Base-by-base conservation (phyloP, 1,140 invertebrate species). In the Ridgeia piscesae region DNA sequence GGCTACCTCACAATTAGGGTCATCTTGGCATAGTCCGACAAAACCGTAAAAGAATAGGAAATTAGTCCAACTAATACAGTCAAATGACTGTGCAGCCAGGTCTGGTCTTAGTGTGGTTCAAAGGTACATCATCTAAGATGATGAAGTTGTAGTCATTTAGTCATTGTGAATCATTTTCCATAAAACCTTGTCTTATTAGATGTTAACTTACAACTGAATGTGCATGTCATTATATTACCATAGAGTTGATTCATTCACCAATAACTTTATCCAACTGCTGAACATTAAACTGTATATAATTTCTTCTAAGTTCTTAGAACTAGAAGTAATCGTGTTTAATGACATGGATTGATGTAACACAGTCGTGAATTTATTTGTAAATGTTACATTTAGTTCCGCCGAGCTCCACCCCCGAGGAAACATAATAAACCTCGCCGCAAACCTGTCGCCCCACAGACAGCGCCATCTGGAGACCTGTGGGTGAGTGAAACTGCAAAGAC, bases 381-480 rank as follows among this genome's bases (percentile, higher is more conserved):
- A 34, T 35, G 6, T 34, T 90, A 35, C 33, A 33, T 90, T 90
- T 90, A 90, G 89, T 90, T 90, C n/a, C 89, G 89, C 11, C 89
- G 89, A 17, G 89, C 89, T 33, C 89, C 89, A 50, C 94, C 94
- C 48, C 94, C 94, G 58, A 94, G 94, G 91, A 94, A 94, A 92
- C 92, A 94, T 21, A 77, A 77, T 21, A 77, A 77, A 77, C 58
- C 58, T 77, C 58, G 58, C 27, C 58, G 58, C 58, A 77, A 77
- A 77, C 58, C 58, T 21, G 2, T 27, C 14, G 17, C 27, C 58
- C 58, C 11, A 21, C 8, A 77, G 58, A 21, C 27, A 77, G 58
- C 27, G 58, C 58, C 58, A 9, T 77, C 58, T 77, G 58, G 58
- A 77, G 58, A 77, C 6, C 14, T 77, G 11, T 77, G 58, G 6